Conservation (phyloP, 64 coral and sea anemone species). For the Cladopsammia gracilis region DNA sequence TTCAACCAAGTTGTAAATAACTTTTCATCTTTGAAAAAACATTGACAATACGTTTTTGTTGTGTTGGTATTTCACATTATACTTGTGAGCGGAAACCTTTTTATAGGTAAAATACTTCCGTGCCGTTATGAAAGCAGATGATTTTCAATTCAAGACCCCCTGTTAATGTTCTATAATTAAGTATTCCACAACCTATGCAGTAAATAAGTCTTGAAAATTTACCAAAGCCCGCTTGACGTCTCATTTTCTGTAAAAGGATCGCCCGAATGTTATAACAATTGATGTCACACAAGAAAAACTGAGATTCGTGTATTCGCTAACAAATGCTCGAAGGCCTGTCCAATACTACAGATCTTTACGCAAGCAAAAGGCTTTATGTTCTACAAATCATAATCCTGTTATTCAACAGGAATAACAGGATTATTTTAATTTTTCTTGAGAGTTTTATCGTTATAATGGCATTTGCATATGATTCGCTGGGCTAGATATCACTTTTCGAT, state of each 20-base stretch:
- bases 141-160: background rate
- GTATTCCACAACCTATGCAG: background rate
- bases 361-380: background rate
- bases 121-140: background rate
- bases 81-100: background rate
- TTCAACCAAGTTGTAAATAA: background rate
- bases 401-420: background rate
- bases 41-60: background rate
- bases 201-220: background rate
- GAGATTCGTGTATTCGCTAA: background rate
- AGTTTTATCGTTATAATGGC: background rate
- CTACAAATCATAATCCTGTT: background rate
- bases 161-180: conserved; percentile 10
- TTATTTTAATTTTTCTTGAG: background rate
- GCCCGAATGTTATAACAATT: background rate
- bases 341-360: background rate
- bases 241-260: background rate
- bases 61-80: background rate
- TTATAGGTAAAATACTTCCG: background rate
- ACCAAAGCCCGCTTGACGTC: background rate
- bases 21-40: background rate
- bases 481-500: background rate
- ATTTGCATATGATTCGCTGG: background rate
- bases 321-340: background rate
- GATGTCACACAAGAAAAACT: too few species aligned